These are phyloP conservation scores for Achatina immaculata DNA, from an alignment of 1,140 invertebrate species.

Conservation along the genomic window DNA sequence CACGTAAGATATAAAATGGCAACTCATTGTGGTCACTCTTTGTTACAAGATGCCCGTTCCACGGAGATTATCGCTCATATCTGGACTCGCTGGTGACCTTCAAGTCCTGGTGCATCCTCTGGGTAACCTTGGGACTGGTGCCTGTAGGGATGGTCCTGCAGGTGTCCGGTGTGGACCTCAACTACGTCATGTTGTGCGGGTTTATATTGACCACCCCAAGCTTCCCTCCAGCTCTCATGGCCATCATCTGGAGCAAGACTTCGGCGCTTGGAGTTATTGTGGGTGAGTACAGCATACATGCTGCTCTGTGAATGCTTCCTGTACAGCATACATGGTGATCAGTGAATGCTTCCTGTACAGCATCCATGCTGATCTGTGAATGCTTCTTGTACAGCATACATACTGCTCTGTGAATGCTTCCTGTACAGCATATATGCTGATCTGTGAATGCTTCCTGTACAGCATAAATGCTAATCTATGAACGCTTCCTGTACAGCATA, in stretches of 20 bases:
- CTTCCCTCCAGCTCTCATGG: conserved; percentile 56
- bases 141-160: conserved; percentile 55
- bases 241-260: conserved; percentile 60
- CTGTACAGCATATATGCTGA: no score
- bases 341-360: no score
- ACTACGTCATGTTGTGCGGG: conserved; percentile 59
- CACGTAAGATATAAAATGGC: no score
- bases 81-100: conserved; percentile 58
- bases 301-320: no score
- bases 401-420: no score
- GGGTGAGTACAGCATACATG: conserved; percentile 46
- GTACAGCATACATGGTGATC: no score
- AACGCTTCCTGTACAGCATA: no score
- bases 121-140: conserved; percentile 58
- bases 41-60: conserved; percentile 24
- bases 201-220: conserved; percentile 60
- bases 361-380: no score
- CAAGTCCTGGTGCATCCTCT: conserved; percentile 65
- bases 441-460: no score
- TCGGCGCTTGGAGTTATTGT: conserved; percentile 51
- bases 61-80: conserved; percentile 45
- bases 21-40: no score
- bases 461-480: no score
- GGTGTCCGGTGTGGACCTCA: conserved; percentile 54
- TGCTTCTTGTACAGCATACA: no score